Conservation (phyloP, 1,140 invertebrate genomes). For the Calycopis cecrops region DNA sequence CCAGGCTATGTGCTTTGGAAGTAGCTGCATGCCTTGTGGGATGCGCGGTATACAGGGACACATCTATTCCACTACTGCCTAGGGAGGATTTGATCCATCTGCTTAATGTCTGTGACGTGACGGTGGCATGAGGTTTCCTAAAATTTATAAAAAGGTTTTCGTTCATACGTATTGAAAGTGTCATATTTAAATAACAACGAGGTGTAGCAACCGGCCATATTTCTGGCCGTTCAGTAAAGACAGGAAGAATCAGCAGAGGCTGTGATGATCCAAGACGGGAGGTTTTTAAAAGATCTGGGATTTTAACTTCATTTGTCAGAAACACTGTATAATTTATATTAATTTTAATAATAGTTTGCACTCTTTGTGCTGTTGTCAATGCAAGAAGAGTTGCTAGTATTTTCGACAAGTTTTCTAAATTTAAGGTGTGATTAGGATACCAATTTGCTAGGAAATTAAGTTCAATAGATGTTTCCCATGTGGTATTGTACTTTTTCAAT, state of each 20-base stretch:
- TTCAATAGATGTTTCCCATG: constrained; percentile 27
- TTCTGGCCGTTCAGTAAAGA: constrained; percentile 13
- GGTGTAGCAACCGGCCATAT: constrained; percentile 18
- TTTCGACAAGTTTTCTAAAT: constrained; percentile 21
- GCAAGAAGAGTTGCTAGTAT: constrained; percentile 25
- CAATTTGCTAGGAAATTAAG: constrained; percentile 20
- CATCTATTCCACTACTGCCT: too few relatives aligned
- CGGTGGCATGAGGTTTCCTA: constrained; percentile 20
- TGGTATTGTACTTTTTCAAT: constrained; percentile 25
- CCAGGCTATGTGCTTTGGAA: too few relatives aligned
- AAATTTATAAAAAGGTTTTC: constrained; percentile 16
- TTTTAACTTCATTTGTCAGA: constrained; percentile 12
- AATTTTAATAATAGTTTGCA: constrained; percentile 25
- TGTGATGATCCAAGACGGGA: constrained; percentile 9
- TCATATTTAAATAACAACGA: not conserved
- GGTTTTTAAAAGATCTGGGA: constrained; percentile 19
- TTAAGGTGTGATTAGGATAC: constrained; percentile 24
- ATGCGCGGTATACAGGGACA: too few relatives aligned
- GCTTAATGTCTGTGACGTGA: constrained; percentile 19
- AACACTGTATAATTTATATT: constrained; percentile 19
- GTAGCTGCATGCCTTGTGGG: too few relatives aligned
- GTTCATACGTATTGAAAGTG: not conserved
- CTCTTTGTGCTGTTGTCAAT: constrained; percentile 22
- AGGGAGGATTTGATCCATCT: constrained; percentile 16
- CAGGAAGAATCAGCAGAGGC: constrained; percentile 14